Base-by-base conservation (phyloP, 1,140 invertebrate species). In the Aricia agestis region DNA sequence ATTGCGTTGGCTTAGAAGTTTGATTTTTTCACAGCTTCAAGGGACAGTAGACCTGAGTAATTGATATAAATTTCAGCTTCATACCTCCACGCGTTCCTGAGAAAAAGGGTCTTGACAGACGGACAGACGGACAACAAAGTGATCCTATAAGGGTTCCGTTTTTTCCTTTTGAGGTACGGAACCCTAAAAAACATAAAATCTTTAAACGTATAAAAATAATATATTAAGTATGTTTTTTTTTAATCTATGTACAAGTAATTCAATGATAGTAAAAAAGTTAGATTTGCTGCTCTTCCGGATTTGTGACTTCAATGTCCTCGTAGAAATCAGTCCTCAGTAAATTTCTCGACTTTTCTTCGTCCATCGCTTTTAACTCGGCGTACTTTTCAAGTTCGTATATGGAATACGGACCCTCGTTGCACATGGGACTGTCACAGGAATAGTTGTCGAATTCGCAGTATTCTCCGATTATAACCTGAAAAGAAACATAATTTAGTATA, bases 361-460 rank as follows among this genome's bases (percentile, higher is more conserved):
- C 58, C n/a, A 19, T 61, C 1, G 45, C 67, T 13, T 31, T 74
- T 15, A 77, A 72, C 42, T 77, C 78, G 13, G 76, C 75, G 41
- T 69, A 73, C 18, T 25, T 68, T 31, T 75, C 69, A 15, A 75
- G 18, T 41, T 81, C 77, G 32, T 78, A 72, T 25, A 84, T 74
- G 7, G 76, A 77, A 76, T 88, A 91, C 3, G 89, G 89, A 2
- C 89, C 89, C 74, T 91, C 89, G 25, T 82, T 85, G 71, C 96
- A 95, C 81, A 96, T 94, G 76, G 95, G 93, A 52, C 96, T 94
- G 77, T 97, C 96, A 81, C 98, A 99, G 4, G 96, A 97, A 82
- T 97, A 99, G 90, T 99, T 98, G 82, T 99, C 97, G 87, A 97
- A 99, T 84, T 99, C 95, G 82, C 98, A 99, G 85, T 93, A 98